phyloP scores from a whole-genome alignment of 1,140 invertebrate genomes.

The Forficula auricularia region DNA sequence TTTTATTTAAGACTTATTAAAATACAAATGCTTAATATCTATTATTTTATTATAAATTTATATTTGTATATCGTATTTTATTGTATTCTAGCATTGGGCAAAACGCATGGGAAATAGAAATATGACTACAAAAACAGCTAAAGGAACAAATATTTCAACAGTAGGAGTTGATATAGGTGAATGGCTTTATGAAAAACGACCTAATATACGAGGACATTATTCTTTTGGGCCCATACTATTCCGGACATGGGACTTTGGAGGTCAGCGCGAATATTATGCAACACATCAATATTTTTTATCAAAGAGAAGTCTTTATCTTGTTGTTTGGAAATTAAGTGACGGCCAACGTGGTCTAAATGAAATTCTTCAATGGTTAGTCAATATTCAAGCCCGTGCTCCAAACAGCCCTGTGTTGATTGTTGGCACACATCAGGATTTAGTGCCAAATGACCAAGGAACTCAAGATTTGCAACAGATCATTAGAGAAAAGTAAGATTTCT shows the following conservation, averaged over 20 bases:
- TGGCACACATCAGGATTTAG: slow-evolving; percentile 84
- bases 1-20: too few species aligned
- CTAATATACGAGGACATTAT: slow-evolving; percentile 35
- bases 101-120: slow-evolving; percentile 83
- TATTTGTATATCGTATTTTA: too few species aligned
- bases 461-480: slow-evolving; percentile 80
- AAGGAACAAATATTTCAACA: slow-evolving; percentile 49
- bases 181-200: slow-evolving; percentile 79
- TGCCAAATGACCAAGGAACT: slow-evolving; percentile 43
- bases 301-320: slow-evolving; percentile 84
- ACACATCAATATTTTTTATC: slow-evolving; percentile 98
- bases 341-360: slow-evolving; percentile 78
- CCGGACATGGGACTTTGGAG: slow-evolving; percentile 97
- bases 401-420: slow-evolving; percentile 89
- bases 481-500: slow-evolving; percentile 33
- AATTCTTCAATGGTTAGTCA: slow-evolving; percentile 87
- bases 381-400: slow-evolving; percentile 76
- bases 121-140: slow-evolving; percentile 51
- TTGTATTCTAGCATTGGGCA: slow-evolving; percentile 58
- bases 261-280: slow-evolving; percentile 89
- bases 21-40: too few species aligned
- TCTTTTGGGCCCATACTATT: slow-evolving; percentile 82
- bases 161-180: slow-evolving; percentile 94
- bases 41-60: too few species aligned
- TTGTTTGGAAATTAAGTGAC: slow-evolving; percentile 88